Evolutionary conservation across 2,797 vertebrate genomes (phyloP).

Genomic region (Acanthurus lineatus): DNA sequence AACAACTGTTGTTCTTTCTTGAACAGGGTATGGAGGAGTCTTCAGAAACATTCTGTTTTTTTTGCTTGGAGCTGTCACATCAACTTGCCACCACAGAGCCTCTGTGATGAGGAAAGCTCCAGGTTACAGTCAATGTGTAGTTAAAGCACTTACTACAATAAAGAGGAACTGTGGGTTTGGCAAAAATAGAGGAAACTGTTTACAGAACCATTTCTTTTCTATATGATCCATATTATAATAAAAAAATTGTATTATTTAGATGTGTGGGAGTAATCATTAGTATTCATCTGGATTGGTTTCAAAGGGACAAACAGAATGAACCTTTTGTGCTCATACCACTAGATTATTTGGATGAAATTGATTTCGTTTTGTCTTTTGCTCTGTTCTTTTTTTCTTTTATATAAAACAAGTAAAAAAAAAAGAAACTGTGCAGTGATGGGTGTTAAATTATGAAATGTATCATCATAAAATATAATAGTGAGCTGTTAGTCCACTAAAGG

Average conservation of each 20-base stretch:
- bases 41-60: conserved; percentile 31
- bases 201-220: not conserved
- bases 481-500: not conserved
- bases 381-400: not conserved
- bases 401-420: not conserved
- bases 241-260: too few species aligned
- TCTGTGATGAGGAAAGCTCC: conserved; percentile 30
- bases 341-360: conserved; percentile 3
- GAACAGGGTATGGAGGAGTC: conserved; percentile 17
- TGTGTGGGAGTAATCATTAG: not conserved
- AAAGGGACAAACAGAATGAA: not conserved
- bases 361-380: not conserved
- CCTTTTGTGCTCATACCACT: not conserved
- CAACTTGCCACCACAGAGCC: conserved; percentile 23
- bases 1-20: conserved; percentile 22
- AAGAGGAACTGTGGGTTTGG: conserved; percentile 25
- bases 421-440: not conserved
- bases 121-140: conserved; percentile 26
- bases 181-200: conserved; percentile 15
- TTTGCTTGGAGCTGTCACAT: conserved; percentile 48
- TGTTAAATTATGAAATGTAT: too few species aligned
- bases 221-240: too few species aligned
- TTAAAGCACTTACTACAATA: not conserved
- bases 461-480: not conserved
- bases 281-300: conserved; percentile 15